Base-by-base conservation (phyloP, 2,888 invertebrate species). In the Seira ritae region DNA sequence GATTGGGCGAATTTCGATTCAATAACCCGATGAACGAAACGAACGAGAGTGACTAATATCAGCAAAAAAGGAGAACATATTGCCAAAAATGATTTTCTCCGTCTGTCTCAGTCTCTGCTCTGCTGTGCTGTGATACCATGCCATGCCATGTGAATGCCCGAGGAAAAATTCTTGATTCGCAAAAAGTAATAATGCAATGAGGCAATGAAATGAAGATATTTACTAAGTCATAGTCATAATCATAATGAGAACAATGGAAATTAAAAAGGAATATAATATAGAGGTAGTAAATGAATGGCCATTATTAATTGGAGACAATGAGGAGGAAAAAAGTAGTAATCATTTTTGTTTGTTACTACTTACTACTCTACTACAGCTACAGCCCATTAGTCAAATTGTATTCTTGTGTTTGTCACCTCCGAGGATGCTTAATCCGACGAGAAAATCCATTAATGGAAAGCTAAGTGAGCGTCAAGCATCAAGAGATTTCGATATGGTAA, bases 381-480 rank as follows among this genome's bases (percentile, higher is more conserved):
- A 15, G 37, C 60, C 68, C 46, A 68, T 80, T 80, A 23, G 42
- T 60, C 23, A 79, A 73, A 62, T 73, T 67, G 62, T 62, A 19
- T 62, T 62, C 20, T 62, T 62, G 22, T 62, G 62, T 74, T 74
- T 74, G 69, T 69, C 62, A 70, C 62, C 19, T 19, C 20, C 4
- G 20, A 62, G 31, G 70, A 80, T 80, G 69, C 74, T 80, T 80
- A 80, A 74, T 74, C 74, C 80, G 68, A 60, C 71, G 69, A 37
- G 69, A 74, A 80, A 62, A 50, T 74, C 80, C 80, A 80, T 80
- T 80, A 80, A 80, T 80, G 80, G 74, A 31, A 55, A 65, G 46
- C 24, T 67, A 67, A 31, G 1, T 24, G 4, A 3, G 19, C 31
- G 8, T 31, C 67, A 65, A 65, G 12, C 46, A 46, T 67, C 12